Conservation (phyloP, 1,140 invertebrate genomes). For the Aleiodes sp. region DNA sequence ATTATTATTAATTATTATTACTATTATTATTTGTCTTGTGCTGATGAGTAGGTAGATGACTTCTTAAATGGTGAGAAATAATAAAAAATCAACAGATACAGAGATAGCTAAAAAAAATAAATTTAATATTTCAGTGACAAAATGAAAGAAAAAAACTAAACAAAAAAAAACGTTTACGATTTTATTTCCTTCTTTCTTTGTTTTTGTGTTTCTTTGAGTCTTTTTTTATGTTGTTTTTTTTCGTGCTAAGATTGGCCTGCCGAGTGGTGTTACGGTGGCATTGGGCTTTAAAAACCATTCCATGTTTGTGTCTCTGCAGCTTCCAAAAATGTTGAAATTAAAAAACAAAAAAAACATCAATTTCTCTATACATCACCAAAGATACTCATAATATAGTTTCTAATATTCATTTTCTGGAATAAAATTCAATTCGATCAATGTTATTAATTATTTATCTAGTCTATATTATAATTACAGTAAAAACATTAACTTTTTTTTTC, state of each 20-base stretch:
- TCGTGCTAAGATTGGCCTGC: slow-evolving; percentile 7
- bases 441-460: slow-evolving; percentile 29
- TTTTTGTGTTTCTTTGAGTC: neutral
- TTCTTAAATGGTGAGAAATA: neutral
- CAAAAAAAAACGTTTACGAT: too few relatives aligned
- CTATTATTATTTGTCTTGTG: too few relatives aligned
- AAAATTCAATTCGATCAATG: slow-evolving; percentile 15
- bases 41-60: neutral
- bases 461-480: neutral
- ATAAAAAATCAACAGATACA: too few relatives aligned
- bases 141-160: too few relatives aligned
- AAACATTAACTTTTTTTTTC: neutral
- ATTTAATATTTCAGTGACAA: too few relatives aligned
- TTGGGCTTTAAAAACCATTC: slow-evolving; percentile 19
- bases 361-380: slow-evolving; percentile 22
- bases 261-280: neutral
- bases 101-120: too few relatives aligned
- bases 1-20: too few relatives aligned
- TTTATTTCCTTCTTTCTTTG: neutral
- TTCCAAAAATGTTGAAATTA: neutral
- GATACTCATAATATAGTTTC: slow-evolving; percentile 15
- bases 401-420: neutral
- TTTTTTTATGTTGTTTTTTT: slow-evolving; percentile 2
- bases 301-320: slow-evolving; percentile 23
- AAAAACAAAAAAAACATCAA: neutral